These are phyloP conservation scores for Pegoplata infirma DNA, from an alignment of 2,888 invertebrate species.

Conservation along the genomic window DNA sequence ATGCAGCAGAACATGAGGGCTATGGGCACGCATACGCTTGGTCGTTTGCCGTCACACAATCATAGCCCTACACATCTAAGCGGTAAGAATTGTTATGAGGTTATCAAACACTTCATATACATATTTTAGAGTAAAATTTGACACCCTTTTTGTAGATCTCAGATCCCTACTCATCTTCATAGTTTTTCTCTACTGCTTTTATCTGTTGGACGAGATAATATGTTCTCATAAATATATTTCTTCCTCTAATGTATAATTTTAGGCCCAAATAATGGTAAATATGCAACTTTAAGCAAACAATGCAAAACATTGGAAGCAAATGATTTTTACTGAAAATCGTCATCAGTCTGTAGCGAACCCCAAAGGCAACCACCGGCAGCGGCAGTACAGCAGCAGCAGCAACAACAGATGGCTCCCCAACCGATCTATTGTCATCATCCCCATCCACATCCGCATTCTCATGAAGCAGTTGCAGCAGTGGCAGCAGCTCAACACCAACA, in stretches of 20 bases:
- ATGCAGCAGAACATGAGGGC: conserved; percentile 79
- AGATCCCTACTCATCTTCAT: not conserved
- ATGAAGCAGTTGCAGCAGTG: conserved; percentile 72
- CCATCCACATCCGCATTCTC: conserved; percentile 78
- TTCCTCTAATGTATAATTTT: conserved; percentile 61
- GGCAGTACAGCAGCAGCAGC: conserved; percentile 67
- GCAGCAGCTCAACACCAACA: conserved; percentile 80
- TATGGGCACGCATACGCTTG: conserved; percentile 83
- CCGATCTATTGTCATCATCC: conserved; percentile 79
- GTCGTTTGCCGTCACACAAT: conserved; percentile 82
- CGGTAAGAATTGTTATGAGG: conserved; percentile 69
- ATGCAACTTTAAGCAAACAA: conserved; percentile 96
- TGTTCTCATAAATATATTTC: not conserved
- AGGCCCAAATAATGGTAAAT: conserved; percentile 90
- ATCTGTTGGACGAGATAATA: conserved; percentile 5
- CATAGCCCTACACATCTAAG: conserved; percentile 81
- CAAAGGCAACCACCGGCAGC: conserved; percentile 69
- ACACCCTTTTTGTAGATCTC: not conserved
- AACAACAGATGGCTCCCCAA: conserved; percentile 73
- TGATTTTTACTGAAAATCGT: conserved; percentile 94
- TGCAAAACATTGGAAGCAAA: conserved; percentile 96
- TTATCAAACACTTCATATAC: not conserved
- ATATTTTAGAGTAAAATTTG: not conserved
- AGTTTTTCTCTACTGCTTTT: not conserved
- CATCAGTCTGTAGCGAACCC: conserved; percentile 80